Evolutionary conservation across 2,888 invertebrate species (phyloP), one percentile per base, ranked within the genome.

Genomic region (Drosophila vallismaia): DNA sequence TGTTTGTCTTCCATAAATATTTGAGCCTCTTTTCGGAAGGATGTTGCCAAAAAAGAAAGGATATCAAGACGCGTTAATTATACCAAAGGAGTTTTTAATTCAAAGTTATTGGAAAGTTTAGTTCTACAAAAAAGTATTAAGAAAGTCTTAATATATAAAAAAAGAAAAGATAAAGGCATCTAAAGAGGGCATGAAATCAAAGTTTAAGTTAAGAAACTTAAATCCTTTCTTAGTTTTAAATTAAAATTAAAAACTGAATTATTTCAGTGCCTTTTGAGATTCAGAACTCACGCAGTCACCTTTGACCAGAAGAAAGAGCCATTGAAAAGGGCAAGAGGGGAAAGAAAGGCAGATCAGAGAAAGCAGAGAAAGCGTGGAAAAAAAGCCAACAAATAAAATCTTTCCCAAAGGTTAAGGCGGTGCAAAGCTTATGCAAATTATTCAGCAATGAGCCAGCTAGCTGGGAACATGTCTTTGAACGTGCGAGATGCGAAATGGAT

Each of bases 401-500:
- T 52, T 36, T 12, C 54, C 36, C 66, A 46, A 31, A 69, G 55
- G 36, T 4, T 14, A 14, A 26, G 40, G 51, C 53, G 56, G 40
- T 19, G 36, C 51, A 60, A 59, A 71, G 81, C 74, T 83, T 86
- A 83, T 83, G 86, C 82, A 83, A 83, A 83, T 83, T 72, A 84
- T 86, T 83, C 76, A 68, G 75, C 86, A 81, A 81, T 84, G 85
- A 81, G 75, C 49, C 51, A 50, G 57, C 46, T 73, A 54, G 64
- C 49, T 19, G 19, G 19, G 78, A 81, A 78, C 81, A 84, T 73
- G 79, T 66, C 77, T 77, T 79, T 75, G 83, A 83, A 73, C 68
- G 63, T 71, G 68, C 68, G 48, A 71, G 53, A 66, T 57, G 49
- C 71, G 57, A 74, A 74, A 71, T 75, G 59, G 63, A 67, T 73